Base-by-base conservation (phyloP, 2,113 vertebrate genomes). In the Pterocles orientalis region DNA sequence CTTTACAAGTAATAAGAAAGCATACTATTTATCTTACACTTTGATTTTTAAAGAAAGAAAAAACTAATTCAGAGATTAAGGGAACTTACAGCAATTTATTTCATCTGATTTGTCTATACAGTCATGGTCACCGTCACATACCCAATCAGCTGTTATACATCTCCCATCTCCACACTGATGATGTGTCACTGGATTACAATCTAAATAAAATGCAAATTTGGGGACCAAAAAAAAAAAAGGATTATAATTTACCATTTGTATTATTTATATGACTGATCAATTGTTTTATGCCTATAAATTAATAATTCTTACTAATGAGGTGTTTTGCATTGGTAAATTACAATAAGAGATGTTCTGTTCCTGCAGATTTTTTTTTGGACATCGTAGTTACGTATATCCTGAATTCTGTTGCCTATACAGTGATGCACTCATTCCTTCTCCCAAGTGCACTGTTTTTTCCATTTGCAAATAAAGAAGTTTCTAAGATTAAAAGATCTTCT, bases 91-190 rank as follows among this genome's bases (percentile, higher is more conserved):
- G 98, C 99, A 99, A 95, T 99, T 99, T 88, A 97, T 96, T 96
- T 99, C 99, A 19, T 99, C 99, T 26, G 98, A 99, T 88, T 99
- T 99, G 96, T 99, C 99, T 86, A 97, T 83, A 82, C 99, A 99
- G 97, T 99, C 99, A 11, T 99, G 98, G 97, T 99, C 99, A 34
- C 99, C 99, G 17, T 99, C 99, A 90, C 99, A 99, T 58, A 99
- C 97, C 99, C 99, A 99, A 34, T 98, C 98, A 57, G 72, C 92
- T 19, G 98, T 90, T 45, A 99, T 98, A 89, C 99, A 99, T 82
- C 98, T 98, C 2, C 99, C 99, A 23, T 99, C 98, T 24, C 98
- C 99, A 90, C 99, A 99, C 25, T 97, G 98, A 65, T 99, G 98
- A 61, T 99, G 98, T 39, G 91, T 97, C 3, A 88, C 21, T 43